Conservation (phyloP, 2,113 vertebrate species). For the Ondatra zibethicus region DNA sequence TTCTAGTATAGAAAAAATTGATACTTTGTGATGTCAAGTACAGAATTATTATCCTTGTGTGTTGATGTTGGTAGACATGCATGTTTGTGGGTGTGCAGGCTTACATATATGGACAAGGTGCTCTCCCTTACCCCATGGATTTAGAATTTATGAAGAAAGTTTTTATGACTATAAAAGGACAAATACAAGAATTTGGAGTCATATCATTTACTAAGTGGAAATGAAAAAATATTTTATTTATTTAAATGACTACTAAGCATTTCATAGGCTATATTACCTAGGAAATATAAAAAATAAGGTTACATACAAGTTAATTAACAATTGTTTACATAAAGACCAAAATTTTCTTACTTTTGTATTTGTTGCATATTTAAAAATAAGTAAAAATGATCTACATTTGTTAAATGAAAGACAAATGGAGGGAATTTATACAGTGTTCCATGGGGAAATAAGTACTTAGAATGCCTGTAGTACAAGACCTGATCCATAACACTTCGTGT, state of each 20-base stretch:
- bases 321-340: not conserved
- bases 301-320: not conserved
- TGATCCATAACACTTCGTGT: not conserved
- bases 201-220: not conserved
- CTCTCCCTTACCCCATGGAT: not conserved
- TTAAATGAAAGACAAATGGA: not conserved
- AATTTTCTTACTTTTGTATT: not conserved
- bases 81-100: too few relatives aligned
- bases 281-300: not conserved
- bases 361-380: not conserved
- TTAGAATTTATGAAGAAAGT: constrained; percentile 8
- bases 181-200: not conserved
- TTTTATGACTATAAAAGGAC: not conserved
- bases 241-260: not conserved
- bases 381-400: not conserved
- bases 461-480: accelerated
- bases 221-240: not conserved
- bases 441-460: accelerated
- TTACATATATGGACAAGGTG: not conserved
- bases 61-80: not conserved
- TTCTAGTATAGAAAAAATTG: not conserved
- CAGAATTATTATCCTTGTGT: not conserved
- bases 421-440: accelerated
- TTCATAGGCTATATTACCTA: not conserved
- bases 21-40: too few relatives aligned